Evolutionary conservation across 1,140 invertebrate species (phyloP), one percentile per base, ranked within the genome.

Genomic region (Sminthurides bifidus): DNA sequence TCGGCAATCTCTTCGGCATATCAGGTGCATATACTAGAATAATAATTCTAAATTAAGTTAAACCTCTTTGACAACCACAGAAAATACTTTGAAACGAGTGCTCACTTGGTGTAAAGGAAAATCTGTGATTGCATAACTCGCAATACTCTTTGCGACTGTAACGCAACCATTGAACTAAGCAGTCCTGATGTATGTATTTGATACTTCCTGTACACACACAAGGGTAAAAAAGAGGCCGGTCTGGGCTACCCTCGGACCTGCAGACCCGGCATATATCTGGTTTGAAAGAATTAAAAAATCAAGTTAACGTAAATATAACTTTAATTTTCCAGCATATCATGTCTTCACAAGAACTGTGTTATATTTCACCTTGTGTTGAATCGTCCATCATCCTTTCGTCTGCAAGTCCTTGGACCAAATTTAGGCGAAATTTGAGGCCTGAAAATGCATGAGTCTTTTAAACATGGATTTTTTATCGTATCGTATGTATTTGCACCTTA

Each of bases 171-270:
- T 82, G 79, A 10, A 79, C 70, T 30, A 82, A 69, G 68, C 79
- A 81, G 58, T 81, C 79, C 70, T 97, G 93, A 72, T 99, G 95
- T 43, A 98, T 97, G 78, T 87, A 98, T 75, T 59, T 98, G 58
- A 98, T 99, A 60, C 89, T 95, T 40, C 95, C 95, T 12, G 92
- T 96, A 71, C 95, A 98, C 49, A 98, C 93, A 73, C 95, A 99
- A 0, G 95, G 95, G 75, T 98, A 92, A 70, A 92, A 98, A 3
- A 97, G 73, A 0, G 88, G 90, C 61, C 89, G 78, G 59, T 92
- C 88, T 10, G 77, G 66, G 27, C 83, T 75, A 33, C 85, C 92
- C 70, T 98, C 93, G 60, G 88, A 93, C 58, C 95, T 79, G 75
- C 95, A 99, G 52, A 99, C 94, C 60, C 95, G 82, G 74, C 95